phyloP scores from a whole-genome alignment of 2,113 vertebrate genomes.

The Myocastor coypus region DNA sequence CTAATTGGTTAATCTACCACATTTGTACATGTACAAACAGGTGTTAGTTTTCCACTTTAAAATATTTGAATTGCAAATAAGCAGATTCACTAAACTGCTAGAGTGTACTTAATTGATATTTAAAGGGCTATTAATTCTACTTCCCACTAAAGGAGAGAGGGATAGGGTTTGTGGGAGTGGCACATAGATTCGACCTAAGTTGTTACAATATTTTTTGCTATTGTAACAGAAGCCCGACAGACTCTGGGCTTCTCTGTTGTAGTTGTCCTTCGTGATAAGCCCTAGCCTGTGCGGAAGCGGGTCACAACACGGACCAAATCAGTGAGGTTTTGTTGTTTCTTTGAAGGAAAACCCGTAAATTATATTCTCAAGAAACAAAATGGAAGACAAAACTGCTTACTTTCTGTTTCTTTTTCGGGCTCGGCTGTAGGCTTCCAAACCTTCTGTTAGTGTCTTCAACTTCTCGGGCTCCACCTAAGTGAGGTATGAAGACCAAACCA shows the following conservation, averaged over 20 bases:
- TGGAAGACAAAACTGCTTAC: slow-evolving; percentile 87
- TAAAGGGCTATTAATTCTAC: not conserved
- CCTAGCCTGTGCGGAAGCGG: not conserved
- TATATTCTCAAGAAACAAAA: not conserved
- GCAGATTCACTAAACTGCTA: slow-evolving; percentile 11
- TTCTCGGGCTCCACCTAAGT: slow-evolving; percentile 97
- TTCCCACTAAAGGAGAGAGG: slow-evolving; percentile 9
- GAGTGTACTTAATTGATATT: slow-evolving; percentile 20
- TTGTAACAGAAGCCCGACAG: too few relatives aligned
- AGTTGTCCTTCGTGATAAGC: slow-evolving; percentile 10
- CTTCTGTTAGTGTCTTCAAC: slow-evolving; percentile 97
- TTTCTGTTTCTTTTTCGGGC: slow-evolving; percentile 95
- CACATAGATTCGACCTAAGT: not conserved
- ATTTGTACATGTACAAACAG: not conserved
- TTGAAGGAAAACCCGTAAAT: not conserved
- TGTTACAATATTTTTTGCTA: not conserved
- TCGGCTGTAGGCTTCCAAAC: slow-evolving; percentile 96
- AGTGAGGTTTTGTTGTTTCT: slow-evolving; percentile 37
- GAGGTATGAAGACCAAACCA: slow-evolving; percentile 85
- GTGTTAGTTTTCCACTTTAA: not conserved
- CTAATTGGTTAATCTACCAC: not conserved
- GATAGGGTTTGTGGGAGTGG: not conserved
- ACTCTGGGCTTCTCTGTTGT: not conserved
- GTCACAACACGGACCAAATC: slow-evolving; percentile 24
- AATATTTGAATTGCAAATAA: slow-evolving; percentile 27